These are phyloP conservation scores for Hormaphis cornu DNA, from an alignment of 1,140 invertebrate genomes.

Conservation along the genomic window DNA sequence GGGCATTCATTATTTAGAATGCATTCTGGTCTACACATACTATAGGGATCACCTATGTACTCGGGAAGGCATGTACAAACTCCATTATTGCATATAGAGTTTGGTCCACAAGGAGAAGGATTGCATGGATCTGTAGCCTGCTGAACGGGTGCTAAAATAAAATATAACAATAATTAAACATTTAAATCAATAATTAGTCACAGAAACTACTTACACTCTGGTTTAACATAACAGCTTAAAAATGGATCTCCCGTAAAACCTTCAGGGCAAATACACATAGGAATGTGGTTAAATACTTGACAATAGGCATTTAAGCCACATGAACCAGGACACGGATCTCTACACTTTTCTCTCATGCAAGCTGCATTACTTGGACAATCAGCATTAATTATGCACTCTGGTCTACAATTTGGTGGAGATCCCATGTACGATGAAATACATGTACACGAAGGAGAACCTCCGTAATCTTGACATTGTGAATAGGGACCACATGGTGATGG, in stretches of 20 bases:
- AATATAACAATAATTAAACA: neutral
- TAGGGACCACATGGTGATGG: slow-evolving; percentile 51
- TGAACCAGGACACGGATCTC: slow-evolving; percentile 61
- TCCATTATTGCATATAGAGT: slow-evolving; percentile 50
- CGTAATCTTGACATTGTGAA: slow-evolving; percentile 48
- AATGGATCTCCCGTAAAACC: slow-evolving; percentile 55
- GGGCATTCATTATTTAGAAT: slow-evolving; percentile 47
- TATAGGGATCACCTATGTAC: slow-evolving; percentile 50
- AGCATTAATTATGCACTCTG: slow-evolving; percentile 60
- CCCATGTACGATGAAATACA: slow-evolving; percentile 52
- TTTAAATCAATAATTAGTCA: no score
- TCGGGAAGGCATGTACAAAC: slow-evolving; percentile 47
- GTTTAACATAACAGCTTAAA: slow-evolving; percentile 46
- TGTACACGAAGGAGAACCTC: slow-evolving; percentile 47
- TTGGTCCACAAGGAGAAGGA: slow-evolving; percentile 58
- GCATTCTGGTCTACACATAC: slow-evolving; percentile 45
- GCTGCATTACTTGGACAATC: slow-evolving; percentile 61
- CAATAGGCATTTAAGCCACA: slow-evolving; percentile 57
- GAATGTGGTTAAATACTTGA: slow-evolving; percentile 48
- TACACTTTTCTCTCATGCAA: slow-evolving; percentile 62
- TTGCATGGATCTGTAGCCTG: slow-evolving; percentile 52
- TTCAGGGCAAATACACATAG: slow-evolving; percentile 48
- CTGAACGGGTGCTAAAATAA: slow-evolving; percentile 25
- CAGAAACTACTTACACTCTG: slow-evolving; percentile 39
- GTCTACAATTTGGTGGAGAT: slow-evolving; percentile 58